Conservation (phyloP, 2,797 vertebrate species). For the Squalus acanthias region DNA sequence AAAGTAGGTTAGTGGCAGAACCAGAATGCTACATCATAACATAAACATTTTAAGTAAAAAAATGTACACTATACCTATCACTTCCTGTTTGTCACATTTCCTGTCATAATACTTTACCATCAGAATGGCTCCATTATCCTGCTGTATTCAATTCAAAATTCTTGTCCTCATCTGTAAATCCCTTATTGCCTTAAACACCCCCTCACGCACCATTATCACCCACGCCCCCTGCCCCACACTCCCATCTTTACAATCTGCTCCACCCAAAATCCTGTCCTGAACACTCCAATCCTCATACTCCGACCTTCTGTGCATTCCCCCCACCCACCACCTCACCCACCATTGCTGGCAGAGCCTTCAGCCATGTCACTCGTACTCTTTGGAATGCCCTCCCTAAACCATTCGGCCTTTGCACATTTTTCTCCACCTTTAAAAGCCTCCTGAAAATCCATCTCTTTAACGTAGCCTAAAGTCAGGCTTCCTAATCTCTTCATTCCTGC, state of each 20-base stretch:
- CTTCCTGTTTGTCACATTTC: neutral
- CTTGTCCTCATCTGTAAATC: neutral
- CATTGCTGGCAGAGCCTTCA: neutral
- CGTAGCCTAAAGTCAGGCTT: neutral
- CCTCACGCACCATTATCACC: no score
- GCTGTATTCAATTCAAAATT: neutral
- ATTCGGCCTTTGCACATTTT: neutral
- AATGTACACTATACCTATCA: neutral
- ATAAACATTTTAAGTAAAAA: neutral
- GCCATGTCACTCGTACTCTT: neutral
- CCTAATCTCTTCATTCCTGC: neutral
- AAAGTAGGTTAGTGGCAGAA: neutral
- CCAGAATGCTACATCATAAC: neutral
- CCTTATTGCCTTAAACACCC: neutral
- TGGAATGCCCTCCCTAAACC: neutral
- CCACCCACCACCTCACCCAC: neutral
- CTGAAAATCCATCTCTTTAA: neutral
- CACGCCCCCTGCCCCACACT: neutral
- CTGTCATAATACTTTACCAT: neutral
- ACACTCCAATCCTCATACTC: neutral
- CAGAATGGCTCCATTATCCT: neutral
- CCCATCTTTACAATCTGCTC: neutral
- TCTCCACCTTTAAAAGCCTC: neutral
- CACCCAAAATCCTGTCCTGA: neutral
- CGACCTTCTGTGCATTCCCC: neutral